These are phyloP conservation scores for Odontesthes bonariensis DNA, from an alignment of 2,113 vertebrate genomes.

Conservation along the genomic window DNA sequence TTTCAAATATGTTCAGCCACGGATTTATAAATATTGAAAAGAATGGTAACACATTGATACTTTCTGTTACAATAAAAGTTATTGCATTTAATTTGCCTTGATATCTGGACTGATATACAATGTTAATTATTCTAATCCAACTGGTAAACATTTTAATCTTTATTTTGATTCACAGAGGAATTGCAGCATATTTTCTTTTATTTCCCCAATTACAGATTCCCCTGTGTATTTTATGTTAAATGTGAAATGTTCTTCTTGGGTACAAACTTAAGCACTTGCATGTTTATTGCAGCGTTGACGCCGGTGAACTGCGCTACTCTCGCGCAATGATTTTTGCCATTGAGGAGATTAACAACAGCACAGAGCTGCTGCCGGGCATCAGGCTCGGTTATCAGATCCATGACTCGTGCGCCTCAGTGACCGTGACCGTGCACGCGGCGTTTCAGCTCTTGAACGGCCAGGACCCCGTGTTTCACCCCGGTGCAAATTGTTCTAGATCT, in stretches of 20 bases:
- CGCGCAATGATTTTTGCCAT: constrained; percentile 77
- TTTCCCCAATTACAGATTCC: too few species aligned
- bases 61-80: neutral
- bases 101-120: neutral
- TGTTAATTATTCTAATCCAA: too few species aligned
- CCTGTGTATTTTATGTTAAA: neutral
- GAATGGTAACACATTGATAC: too few species aligned
- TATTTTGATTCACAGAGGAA: too few species aligned
- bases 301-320: constrained; percentile 70
- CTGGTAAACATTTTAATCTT: too few species aligned
- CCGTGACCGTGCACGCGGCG: constrained; percentile 53
- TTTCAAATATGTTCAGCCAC: too few species aligned
- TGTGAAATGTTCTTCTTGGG: neutral
- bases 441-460: constrained; percentile 71
- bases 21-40: too few species aligned
- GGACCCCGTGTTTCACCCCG: constrained; percentile 29
- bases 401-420: constrained; percentile 74
- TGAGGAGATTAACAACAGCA: constrained; percentile 80
- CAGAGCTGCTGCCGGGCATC: constrained; percentile 71
- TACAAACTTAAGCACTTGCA: neutral
- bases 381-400: constrained; percentile 76
- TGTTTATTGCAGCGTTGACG: constrained; percentile 69
- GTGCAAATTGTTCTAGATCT: constrained; percentile 36
- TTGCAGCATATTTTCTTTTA: too few species aligned
- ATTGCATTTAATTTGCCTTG: neutral